Base-by-base conservation (phyloP, 2,797 vertebrate species). In the Otus scops region DNA sequence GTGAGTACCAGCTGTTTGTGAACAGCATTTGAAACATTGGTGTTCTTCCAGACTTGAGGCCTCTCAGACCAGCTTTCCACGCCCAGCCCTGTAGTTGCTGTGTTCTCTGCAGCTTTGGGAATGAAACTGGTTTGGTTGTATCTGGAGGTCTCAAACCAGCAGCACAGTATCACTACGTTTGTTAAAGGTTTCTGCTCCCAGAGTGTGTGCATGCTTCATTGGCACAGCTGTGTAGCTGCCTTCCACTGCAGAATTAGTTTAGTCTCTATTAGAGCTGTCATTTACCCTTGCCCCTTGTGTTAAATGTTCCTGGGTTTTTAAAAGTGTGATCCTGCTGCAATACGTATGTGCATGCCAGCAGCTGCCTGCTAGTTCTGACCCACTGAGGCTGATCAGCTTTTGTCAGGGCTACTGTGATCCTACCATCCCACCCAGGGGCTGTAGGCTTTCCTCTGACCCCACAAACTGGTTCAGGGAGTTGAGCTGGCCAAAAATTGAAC, bases 1-100 rank as follows among this genome's bases (percentile, higher is more conserved):
- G 99, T 99, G 97, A 98, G 98, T 97, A 63, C 26, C 38, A 43
- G 16, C 50, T 74, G 53, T 5, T 60, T 1, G 0, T 4, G 22
- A 64, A 0, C 15, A 45, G 13, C 21, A 7, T 48, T 53, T 68
- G 69, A 81, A 78, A n/a, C 4, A 2, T 3, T 68, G 47, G 7
- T 94, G 10, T n/a, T 65, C 38, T 60, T 50, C 60, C 32, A 68
- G 38, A 38, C 34, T 17, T 64, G 18, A 39, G 39, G 78, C 18
- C n/a, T 54, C 50, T 78, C 54, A 21, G 45, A 41, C 10, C 11
- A 64, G 2, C 54, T 81, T 74, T 61, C 45, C 13, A 2, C 6
- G 6, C 48, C 73, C 26, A 41, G 32, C 50, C 36, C 9, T 38
- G 41, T 13, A 36, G 26, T 45, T 51, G 7, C 11, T n/a, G 3